phyloP scores from a whole-genome alignment of 2,888 invertebrate species.

The Plemyria rubiginata region DNA sequence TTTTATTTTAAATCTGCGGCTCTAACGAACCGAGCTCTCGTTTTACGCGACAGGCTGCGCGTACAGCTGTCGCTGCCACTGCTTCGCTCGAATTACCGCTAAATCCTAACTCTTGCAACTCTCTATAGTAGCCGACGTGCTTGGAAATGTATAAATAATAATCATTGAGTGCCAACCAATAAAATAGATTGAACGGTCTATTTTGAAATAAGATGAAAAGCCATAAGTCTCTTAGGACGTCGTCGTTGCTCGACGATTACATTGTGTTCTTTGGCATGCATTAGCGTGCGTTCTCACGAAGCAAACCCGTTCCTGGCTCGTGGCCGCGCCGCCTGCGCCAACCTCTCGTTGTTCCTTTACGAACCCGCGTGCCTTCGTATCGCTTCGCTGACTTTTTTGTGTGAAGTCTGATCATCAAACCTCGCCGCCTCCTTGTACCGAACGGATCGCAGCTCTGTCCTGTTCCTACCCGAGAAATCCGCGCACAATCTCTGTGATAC shows the following conservation, averaged over 20 bases:
- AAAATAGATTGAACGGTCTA: constrained; percentile 40
- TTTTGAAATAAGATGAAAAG: constrained; percentile 56
- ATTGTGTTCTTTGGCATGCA: constrained; percentile 67
- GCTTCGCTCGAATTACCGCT: constrained; percentile 24
- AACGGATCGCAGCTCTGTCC: constrained; percentile 53
- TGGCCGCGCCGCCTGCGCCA: constrained; percentile 52
- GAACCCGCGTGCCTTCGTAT: constrained; percentile 71
- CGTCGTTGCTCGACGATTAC: constrained; percentile 47
- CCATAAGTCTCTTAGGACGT: constrained; percentile 56
- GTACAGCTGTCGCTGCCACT: constrained; percentile 61
- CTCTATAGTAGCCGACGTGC: constrained; percentile 2
- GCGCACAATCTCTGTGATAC: constrained; percentile 41
- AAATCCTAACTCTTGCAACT: constrained; percentile 28
- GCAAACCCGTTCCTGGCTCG: constrained; percentile 67
- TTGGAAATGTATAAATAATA: constrained; percentile 28
- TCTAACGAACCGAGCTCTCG: constrained; percentile 78
- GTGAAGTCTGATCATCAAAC: constrained; percentile 63
- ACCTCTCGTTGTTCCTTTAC: constrained; percentile 70
- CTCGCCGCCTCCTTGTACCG: constrained; percentile 59
- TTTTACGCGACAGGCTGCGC: constrained; percentile 57
- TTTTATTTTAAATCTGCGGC: constrained; percentile 81
- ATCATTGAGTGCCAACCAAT: constrained; percentile 32
- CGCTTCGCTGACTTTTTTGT: constrained; percentile 68
- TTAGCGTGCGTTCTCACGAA: constrained; percentile 72
- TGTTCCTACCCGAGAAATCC: constrained; percentile 47